A percentile compares a stretch with the other conserved stretches of the same genome.
phyloP scores from a whole-genome alignment of 1,140 invertebrate genomes.

The Caenorhabditis remanei region DNA sequence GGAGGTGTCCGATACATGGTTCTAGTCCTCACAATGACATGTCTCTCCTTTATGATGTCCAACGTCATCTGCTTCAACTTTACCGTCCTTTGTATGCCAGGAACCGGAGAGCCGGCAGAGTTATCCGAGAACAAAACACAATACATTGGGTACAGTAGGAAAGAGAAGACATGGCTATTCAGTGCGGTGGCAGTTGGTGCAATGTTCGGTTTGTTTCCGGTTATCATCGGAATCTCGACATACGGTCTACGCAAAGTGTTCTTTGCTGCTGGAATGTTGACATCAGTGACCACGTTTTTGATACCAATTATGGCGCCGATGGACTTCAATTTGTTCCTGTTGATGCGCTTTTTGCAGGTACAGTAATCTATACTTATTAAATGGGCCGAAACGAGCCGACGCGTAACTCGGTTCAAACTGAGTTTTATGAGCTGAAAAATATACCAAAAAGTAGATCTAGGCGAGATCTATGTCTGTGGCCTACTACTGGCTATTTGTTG shows the following conservation, averaged over 20 bases:
- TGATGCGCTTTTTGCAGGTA: constrained; percentile 71
- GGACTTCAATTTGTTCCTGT: constrained; percentile 69
- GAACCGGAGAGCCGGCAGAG: constrained; percentile 46
- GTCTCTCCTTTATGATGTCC: constrained; percentile 74
- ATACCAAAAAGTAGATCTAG: no score
- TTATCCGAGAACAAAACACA: constrained; percentile 63
- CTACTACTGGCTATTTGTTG: no score
- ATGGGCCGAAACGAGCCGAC: not conserved
- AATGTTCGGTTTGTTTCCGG: constrained; percentile 74
- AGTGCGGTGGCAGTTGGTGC: constrained; percentile 76
- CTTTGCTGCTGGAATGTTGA: constrained; percentile 68
- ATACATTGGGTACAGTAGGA: constrained; percentile 72
- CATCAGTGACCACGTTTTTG: constrained; percentile 71
- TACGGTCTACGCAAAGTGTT: constrained; percentile 72
- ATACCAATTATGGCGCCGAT: constrained; percentile 69
- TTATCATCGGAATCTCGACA: constrained; percentile 73
- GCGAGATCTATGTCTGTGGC: no score
- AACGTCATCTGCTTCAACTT: constrained; percentile 78
- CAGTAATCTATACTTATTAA: not conserved
- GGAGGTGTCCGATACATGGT: constrained; percentile 72
- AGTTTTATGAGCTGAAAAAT: no score
- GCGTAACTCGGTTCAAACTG: no score
- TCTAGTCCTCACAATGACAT: constrained; percentile 73
- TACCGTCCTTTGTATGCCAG: constrained; percentile 76
- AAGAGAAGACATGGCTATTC: constrained; percentile 72